Percentiles rank a stretch among this genome's conserved stretches.
phyloP scores from a whole-genome alignment of 2,113 vertebrate species.

The Oreocharis arfaki region DNA sequence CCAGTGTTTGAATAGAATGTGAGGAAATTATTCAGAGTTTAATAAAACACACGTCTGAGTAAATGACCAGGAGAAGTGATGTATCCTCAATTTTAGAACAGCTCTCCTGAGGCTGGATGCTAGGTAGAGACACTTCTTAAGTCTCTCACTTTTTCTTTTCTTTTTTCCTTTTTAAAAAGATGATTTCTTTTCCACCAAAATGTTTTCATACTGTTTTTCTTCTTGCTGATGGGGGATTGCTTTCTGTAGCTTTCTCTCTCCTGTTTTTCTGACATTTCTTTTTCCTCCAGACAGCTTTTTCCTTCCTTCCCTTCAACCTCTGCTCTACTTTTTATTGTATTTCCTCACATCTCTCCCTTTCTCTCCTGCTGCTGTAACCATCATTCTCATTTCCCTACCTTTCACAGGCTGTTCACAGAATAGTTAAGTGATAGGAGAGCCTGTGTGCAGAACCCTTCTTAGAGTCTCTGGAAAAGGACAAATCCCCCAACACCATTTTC shows the following conservation, averaged over 20 bases:
- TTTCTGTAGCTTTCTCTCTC: background rate
- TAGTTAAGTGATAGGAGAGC: background rate
- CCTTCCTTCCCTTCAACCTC: background rate
- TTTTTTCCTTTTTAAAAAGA: background rate
- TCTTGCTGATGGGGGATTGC: background rate
- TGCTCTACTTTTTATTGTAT: background rate
- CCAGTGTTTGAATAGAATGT: background rate
- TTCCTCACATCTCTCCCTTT: background rate
- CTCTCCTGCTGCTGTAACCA: background rate
- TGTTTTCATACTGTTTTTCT: background rate
- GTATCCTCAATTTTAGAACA: background rate
- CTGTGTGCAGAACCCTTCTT: background rate
- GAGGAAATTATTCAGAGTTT: background rate
- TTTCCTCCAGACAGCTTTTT: background rate
- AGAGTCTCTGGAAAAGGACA: background rate
- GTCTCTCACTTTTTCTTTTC: background rate
- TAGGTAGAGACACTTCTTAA: background rate
- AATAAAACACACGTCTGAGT: background rate
- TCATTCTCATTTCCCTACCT: background rate
- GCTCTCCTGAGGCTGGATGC: background rate
- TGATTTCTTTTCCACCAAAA: background rate
- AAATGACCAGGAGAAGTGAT: background rate
- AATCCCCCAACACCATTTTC: background rate
- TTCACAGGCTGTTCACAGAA: background rate
- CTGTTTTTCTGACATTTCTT: background rate